Percentiles rank a stretch among this genome's conserved stretches.
These are phyloP conservation scores for Coilia nasus DNA, from an alignment of 2,797 vertebrate species.

Conservation along the genomic window DNA sequence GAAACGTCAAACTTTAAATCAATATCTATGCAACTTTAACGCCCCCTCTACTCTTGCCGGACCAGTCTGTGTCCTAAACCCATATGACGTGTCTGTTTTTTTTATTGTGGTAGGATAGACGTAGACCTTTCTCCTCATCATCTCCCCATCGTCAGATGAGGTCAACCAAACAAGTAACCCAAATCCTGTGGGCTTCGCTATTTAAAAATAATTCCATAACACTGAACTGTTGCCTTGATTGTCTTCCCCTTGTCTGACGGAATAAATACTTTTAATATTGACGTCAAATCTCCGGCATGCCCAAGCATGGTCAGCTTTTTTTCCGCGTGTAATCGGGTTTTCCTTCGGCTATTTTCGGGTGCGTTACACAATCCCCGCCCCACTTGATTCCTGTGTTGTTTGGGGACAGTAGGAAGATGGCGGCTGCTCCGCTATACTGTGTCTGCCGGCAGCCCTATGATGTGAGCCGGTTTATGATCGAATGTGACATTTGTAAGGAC, in stretches of 20 bases:
- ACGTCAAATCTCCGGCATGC: slow-evolving; percentile 21
- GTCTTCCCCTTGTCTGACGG: neutral
- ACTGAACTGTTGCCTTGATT: neutral
- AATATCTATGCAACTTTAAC: neutral
- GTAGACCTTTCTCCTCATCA: neutral
- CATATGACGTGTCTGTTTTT: neutral
- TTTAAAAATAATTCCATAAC: neutral
- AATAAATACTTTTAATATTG: slow-evolving; percentile 17
- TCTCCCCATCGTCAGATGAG: neutral
- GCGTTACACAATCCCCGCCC: slow-evolving; percentile 31
- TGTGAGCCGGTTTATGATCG: slow-evolving; percentile 98
- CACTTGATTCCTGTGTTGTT: slow-evolving; percentile 75
- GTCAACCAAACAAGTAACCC: neutral
- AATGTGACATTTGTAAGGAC: slow-evolving; percentile 97
- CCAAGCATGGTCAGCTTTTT: slow-evolving; percentile 26
- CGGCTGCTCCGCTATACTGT: slow-evolving; percentile 94
- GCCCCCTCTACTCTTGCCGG: neutral
- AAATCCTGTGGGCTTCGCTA: neutral
- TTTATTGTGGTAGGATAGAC: neutral
- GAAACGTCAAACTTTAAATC: neutral
- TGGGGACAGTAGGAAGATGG: slow-evolving; percentile 85
- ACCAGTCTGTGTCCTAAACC: neutral
- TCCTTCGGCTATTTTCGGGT: slow-evolving; percentile 17
- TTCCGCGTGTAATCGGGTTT: slow-evolving; percentile 20
- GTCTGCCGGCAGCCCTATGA: slow-evolving; percentile 98